phyloP scores from a whole-genome alignment of 2,797 vertebrate species.

The Acrocephalus scirpaceus region DNA sequence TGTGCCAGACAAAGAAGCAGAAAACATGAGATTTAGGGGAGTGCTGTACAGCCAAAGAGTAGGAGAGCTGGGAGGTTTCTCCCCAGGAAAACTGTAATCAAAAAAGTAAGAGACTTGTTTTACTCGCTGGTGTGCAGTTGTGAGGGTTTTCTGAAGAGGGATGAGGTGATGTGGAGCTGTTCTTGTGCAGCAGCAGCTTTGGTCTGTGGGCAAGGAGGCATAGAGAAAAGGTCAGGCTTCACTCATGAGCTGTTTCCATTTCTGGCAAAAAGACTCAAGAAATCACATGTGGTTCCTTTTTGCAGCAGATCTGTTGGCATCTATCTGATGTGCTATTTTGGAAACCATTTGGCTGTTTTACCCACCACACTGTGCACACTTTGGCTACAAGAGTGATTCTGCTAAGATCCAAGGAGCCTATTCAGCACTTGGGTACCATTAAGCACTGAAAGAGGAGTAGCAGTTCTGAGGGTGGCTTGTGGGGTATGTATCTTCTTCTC shows the following conservation, averaged over 20 bases:
- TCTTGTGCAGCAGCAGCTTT: neutral
- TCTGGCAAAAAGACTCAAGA: neutral
- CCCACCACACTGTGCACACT: fast-evolving
- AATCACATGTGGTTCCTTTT: neutral
- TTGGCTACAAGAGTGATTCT: neutral
- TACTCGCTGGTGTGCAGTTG: neutral
- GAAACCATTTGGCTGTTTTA: neutral
- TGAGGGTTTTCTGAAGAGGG: neutral
- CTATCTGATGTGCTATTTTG: neutral
- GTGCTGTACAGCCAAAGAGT: neutral
- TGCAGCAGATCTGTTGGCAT: neutral
- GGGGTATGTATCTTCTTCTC: neutral
- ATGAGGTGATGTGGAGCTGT: neutral
- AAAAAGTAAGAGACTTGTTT: neutral
- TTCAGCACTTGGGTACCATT: neutral
- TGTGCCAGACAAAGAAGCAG: fast-evolving
- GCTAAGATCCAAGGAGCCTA: neutral
- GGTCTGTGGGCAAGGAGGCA: neutral
- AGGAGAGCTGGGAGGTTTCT: neutral
- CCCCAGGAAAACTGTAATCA: neutral
- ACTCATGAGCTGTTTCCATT: neutral
- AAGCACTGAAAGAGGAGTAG: neutral
- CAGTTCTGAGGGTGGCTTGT: neutral
- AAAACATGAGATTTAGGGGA: neutral
- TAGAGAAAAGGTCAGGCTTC: neutral